Conservation (phyloP, 1,140 invertebrate genomes). For the Temnothorax nylanderi region DNA sequence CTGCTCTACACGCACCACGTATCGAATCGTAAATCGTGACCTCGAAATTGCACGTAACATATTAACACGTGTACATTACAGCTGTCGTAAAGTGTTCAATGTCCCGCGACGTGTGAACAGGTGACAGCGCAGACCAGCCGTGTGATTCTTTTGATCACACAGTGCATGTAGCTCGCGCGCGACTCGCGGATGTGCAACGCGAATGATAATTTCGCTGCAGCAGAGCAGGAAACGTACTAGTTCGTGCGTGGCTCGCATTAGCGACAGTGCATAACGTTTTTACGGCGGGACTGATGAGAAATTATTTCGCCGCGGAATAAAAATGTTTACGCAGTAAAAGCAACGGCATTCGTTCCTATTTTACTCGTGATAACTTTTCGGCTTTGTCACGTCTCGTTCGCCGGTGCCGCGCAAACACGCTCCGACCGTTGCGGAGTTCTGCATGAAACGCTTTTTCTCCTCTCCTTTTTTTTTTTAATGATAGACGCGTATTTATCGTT, state of each 20-base stretch:
- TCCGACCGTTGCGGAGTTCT: not conserved
- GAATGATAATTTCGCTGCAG: constrained; percentile 27
- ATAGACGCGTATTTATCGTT: not conserved
- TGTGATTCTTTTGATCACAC: constrained; percentile 1
- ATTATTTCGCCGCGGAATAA: constrained; percentile 37
- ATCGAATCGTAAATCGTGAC: not conserved
- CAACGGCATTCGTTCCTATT: constrained; percentile 24
- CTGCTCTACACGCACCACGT: not conserved
- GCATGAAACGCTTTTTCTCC: not conserved
- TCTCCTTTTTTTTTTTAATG: not conserved
- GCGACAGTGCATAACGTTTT: constrained; percentile 31
- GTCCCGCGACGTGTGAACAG: not conserved
- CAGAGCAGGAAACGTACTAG: not conserved
- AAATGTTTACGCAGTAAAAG: constrained; percentile 44
- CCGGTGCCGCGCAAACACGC: not conserved
- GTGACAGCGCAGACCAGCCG: constrained; percentile 36
- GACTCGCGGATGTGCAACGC: constrained; percentile 16
- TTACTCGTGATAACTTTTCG: constrained; percentile 44
- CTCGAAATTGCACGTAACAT: constrained; percentile 3
- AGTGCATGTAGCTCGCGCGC: not conserved
- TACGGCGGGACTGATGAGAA: not conserved
- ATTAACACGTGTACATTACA: constrained; percentile 11
- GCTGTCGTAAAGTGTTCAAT: constrained; percentile 11
- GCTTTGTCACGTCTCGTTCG: constrained; percentile 38
- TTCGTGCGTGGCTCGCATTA: not conserved